These are phyloP conservation scores for Ginglymostoma cirratum DNA, from an alignment of 2,113 vertebrate genomes.

Conservation along the genomic window DNA sequence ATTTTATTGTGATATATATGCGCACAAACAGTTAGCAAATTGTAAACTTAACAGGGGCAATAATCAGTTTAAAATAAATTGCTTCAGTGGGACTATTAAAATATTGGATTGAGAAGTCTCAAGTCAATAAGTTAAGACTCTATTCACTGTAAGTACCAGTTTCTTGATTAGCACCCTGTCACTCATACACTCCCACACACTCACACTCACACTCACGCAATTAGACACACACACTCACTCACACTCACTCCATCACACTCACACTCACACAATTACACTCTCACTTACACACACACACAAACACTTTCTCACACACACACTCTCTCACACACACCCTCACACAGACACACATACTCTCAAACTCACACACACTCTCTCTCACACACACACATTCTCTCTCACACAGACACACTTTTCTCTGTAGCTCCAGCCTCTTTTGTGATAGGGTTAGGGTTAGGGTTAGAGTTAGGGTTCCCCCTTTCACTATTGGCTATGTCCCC, in stretches of 20 bases:
- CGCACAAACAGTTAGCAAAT: background rate
- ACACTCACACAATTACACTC: too few relatives aligned
- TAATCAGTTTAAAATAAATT: background rate
- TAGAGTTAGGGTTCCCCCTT: background rate
- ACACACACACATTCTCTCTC: too few relatives aligned
- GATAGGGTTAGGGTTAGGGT: too few relatives aligned
- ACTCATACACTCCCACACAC: background rate
- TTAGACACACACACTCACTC: too few relatives aligned
- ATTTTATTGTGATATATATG: background rate
- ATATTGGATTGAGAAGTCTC: background rate
- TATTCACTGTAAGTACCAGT: background rate
- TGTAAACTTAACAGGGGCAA: background rate
- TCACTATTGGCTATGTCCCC: background rate
- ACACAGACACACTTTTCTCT: too few relatives aligned
- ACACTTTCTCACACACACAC: too few relatives aligned
- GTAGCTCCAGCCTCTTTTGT: background rate
- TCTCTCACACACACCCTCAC: too few relatives aligned
- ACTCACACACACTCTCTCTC: too few relatives aligned
- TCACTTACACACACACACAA: too few relatives aligned
- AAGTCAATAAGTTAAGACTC: background rate
- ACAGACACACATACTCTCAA: too few relatives aligned
- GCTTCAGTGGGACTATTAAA: background rate
- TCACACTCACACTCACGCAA: too few relatives aligned
- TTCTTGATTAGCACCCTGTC: background rate
- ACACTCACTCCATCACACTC: too few relatives aligned